A percentile compares a stretch with the other conserved stretches of the same genome.
phyloP scores from a whole-genome alignment of 2,797 vertebrate genomes.

The Salmo trutta region DNA sequence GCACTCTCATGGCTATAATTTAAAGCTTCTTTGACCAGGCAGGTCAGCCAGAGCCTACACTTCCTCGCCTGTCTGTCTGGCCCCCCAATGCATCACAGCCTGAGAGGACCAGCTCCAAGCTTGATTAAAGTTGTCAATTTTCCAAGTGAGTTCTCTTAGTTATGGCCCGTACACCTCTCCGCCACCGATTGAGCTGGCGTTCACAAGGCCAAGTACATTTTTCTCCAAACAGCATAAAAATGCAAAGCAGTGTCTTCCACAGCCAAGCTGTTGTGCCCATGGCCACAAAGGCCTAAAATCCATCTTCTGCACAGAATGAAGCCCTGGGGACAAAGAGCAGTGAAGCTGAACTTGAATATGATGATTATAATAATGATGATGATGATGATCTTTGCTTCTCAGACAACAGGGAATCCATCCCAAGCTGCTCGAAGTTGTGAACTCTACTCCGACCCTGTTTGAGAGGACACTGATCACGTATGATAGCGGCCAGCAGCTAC shows the following conservation, averaged over 20 bases:
- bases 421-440: constrained; percentile 24
- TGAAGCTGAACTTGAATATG: constrained; percentile 5
- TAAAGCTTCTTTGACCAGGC: not conserved
- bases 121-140: not conserved
- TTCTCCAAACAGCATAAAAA: not conserved
- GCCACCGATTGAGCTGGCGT: not conserved
- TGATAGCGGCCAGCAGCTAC: constrained; percentile 32
- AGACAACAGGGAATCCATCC: constrained; percentile 22
- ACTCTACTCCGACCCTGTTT: constrained; percentile 34
- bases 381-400: constrained; percentile 47
- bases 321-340: constrained; percentile 4
- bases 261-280: not conserved
- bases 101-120: not conserved
- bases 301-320: constrained; percentile 5
- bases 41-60: not conserved
- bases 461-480: constrained; percentile 55
- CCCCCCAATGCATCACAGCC: no score
- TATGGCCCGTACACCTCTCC: not conserved
- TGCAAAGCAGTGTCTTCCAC: not conserved
- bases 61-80: no score
- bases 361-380: constrained; percentile 41
- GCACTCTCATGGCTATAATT: not conserved
- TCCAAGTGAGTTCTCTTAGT: not conserved
- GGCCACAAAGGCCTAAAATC: constrained; percentile 9
- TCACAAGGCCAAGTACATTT: not conserved